Conservation (phyloP, 1,140 invertebrate genomes). For the Leptinotarsa lineolata region DNA sequence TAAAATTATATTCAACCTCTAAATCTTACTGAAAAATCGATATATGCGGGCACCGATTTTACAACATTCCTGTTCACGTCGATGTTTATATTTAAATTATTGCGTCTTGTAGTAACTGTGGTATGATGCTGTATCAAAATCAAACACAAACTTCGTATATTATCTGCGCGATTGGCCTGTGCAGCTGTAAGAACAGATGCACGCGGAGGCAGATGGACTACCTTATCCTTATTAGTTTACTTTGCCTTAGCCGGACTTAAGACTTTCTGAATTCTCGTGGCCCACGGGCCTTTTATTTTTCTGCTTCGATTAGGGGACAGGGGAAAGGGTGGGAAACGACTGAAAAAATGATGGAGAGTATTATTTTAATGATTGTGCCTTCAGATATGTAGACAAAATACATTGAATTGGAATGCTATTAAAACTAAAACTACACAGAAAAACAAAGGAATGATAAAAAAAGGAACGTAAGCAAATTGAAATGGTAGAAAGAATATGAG, state of each 20-base stretch:
- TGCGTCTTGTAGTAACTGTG: too few species aligned
- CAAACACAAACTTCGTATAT: not conserved
- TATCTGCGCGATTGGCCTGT: constrained; percentile 1
- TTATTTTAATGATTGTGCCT: too few species aligned
- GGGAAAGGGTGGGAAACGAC: not conserved
- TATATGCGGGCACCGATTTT: not conserved
- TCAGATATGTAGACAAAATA: too few species aligned
- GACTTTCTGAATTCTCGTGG: not conserved
- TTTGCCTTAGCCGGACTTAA: not conserved
- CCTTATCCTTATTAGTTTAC: constrained; percentile 8
- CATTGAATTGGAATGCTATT: too few species aligned
- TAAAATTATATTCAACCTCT: constrained; percentile 5
- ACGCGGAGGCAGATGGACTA: not conserved
- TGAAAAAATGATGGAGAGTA: not conserved
- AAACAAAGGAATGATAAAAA: too few species aligned
- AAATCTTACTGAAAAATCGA: constrained; percentile 1
- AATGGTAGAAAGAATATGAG: too few species aligned
- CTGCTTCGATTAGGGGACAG: not conserved
- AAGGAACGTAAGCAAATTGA: too few species aligned
- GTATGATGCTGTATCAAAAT: constrained; percentile 7
- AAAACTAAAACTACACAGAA: too few species aligned
- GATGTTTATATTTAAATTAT: constrained; percentile 7
- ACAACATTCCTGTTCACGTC: not conserved
- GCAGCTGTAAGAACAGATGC: constrained; percentile 7
- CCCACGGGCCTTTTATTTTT: not conserved